phyloP scores from a whole-genome alignment of 2,113 vertebrate genomes.

The Galeopterus variegatus region DNA sequence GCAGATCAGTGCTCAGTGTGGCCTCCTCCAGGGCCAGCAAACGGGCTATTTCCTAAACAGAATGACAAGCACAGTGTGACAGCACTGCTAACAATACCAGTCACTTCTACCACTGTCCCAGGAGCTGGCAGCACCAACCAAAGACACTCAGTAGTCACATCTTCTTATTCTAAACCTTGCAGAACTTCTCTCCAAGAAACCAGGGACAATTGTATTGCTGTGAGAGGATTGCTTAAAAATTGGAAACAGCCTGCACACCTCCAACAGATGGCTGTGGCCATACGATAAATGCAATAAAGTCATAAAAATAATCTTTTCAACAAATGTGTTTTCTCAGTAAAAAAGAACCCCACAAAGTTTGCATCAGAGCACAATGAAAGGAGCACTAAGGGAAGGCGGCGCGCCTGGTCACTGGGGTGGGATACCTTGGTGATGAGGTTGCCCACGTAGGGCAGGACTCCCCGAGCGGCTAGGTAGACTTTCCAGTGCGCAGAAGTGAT shows the following conservation, averaged over 20 bases:
- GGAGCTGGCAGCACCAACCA: neutral
- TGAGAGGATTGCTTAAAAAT: neutral
- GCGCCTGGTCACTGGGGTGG: fast-evolving
- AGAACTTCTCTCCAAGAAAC: neutral
- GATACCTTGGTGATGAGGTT: conserved; percentile 98
- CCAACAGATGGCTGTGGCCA: neutral
- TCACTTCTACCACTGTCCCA: neutral
- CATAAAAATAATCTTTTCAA: neutral
- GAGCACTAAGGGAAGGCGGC: too few relatives aligned
- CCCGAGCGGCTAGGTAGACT: conserved; percentile 97
- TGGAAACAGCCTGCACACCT: neutral
- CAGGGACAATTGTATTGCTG: neutral
- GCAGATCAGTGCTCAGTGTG: conserved; percentile 97
- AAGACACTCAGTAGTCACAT: neutral
- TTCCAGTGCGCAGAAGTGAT: conserved; percentile 99
- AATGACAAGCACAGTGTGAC: conserved; percentile 31
- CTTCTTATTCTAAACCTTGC: neutral
- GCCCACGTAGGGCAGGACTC: conserved; percentile 97
- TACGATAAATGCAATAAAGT: neutral
- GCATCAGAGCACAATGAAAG: too few relatives aligned
- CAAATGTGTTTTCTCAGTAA: neutral
- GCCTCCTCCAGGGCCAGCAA: conserved; percentile 98
- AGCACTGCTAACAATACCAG: fast-evolving
- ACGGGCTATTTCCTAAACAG: conserved; percentile 96
- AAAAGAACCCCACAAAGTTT: neutral